Base-by-base conservation (phyloP, 1,140 invertebrate genomes). In the Parapsyche elsis region DNA sequence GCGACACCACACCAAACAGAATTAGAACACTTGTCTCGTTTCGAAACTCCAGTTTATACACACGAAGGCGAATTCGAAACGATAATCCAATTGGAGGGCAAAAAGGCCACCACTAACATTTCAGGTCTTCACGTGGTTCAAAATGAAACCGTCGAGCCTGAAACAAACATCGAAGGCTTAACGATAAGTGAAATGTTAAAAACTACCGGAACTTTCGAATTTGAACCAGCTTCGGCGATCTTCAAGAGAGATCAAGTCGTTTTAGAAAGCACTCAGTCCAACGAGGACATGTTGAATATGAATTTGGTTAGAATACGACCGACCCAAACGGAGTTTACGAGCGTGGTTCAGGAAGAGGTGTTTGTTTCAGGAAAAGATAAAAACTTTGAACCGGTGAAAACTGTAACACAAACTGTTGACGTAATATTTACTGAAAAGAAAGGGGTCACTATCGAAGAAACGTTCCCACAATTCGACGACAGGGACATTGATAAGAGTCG, bases 121-220 rank as follows among this genome's bases (percentile, higher is more conserved):
- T 71, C 75, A 0, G 53, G 64, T 24, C 24, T 67, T 10, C 67
- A 14, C 16, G 67, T 76, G 16, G 78, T 74, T n/a, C 81, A 82
- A 75, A 80, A 86, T 79, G 81, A 87, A 76, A 85, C 89, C 84
- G 83, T 90, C 0, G 82, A 86, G 1, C 86, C 84, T 80, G 86
- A 85, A 0, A 80, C 84, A 26, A 86, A 88, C 5, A 88, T 86
- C 81, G 87, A 89, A 85, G 86, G 84, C 19, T 38, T 85, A 59
- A 71, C 30, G 4, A 71, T 67, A n/a, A 61, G 5, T 7, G 30
- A 38, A 38, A 38, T 64, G 9, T 64, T 76, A 53, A 16, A 19
- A n/a, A 49, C 71, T 26, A 73, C 45, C 4, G 77, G 76, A 10
- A 64, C n/a, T 9, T 1, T 81, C 0, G 61, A 81, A 61, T 38